A percentile compares a stretch with the other conserved stretches of the same genome.
Evolutionary conservation across 2,113 vertebrate genomes (phyloP).

Genomic region (Rhinichthys klamathensis): DNA sequence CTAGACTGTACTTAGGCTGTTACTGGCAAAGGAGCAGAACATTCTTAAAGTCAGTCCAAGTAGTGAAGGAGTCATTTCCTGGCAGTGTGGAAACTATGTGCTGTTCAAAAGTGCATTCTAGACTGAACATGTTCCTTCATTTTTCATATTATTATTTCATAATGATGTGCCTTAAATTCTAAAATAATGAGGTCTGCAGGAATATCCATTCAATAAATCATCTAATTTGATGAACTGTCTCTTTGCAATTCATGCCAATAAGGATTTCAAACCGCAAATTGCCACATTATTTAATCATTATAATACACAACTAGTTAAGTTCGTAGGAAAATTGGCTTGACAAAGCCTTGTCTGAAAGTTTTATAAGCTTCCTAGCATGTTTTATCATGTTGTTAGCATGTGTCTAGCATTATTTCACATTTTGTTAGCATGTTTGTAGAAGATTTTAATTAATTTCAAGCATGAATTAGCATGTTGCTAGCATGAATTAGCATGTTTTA

Average conservation of each 20-base stretch:
- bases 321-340: too few relatives aligned
- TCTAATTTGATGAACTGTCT: neutral
- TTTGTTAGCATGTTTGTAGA: too few relatives aligned
- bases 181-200: neutral
- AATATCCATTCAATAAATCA: neutral
- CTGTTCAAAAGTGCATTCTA: conserved; percentile 30
- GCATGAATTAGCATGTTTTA: too few relatives aligned
- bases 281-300: too few relatives aligned
- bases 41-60: conserved; percentile 42
- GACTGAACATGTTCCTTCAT: neutral
- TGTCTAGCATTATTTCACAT: too few relatives aligned
- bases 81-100: conserved; percentile 51
- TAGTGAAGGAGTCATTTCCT: conserved; percentile 48
- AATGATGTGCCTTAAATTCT: neutral
- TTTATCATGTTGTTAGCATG: too few relatives aligned
- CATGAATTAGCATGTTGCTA: too few relatives aligned
- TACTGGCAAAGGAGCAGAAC: conserved; percentile 16
- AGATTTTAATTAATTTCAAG: too few relatives aligned
- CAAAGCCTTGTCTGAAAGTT: too few relatives aligned
- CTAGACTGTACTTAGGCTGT: neutral
- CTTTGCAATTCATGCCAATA: neutral
- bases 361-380: too few relatives aligned
- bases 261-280: too few relatives aligned
- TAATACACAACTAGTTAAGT: too few relatives aligned
- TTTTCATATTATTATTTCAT: neutral